Percentiles rank a stretch among this genome's conserved stretches.
Evolutionary conservation across 2,797 vertebrate genomes (phyloP).

Genomic region (Microcaecilia unicolor): DNA sequence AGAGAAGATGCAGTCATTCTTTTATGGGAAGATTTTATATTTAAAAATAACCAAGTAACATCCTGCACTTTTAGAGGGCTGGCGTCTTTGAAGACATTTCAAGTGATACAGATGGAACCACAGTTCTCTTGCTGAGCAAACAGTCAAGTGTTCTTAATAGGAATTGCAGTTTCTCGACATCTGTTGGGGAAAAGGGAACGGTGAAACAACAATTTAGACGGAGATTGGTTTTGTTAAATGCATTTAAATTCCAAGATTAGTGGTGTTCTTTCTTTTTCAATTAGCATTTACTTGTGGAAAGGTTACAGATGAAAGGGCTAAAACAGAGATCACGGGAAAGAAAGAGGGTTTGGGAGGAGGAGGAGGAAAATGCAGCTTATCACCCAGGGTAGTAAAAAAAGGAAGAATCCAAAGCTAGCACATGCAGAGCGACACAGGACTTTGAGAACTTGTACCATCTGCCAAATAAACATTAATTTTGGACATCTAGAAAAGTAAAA

Average conservation of each 20-base stretch:
- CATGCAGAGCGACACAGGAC: constrained; percentile 21
- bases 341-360: constrained; percentile 18
- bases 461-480: constrained; percentile 10
- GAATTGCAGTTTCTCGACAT: constrained; percentile 71
- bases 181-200: constrained; percentile 72
- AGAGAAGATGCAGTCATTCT: constrained; percentile 34
- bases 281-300: constrained; percentile 74
- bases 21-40: constrained; percentile 64
- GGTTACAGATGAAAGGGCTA: constrained; percentile 69
- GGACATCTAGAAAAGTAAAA: constrained; percentile 19
- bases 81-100: constrained; percentile 63
- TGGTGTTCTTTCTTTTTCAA: constrained; percentile 77
- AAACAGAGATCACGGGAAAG: constrained; percentile 33
- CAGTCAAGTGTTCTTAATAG: constrained; percentile 76
- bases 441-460: constrained; percentile 25
- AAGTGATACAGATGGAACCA: constrained; percentile 61
- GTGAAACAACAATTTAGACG: constrained; percentile 68
- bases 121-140: constrained; percentile 67
- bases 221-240: constrained; percentile 81
- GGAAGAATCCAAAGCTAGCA: constrained; percentile 40
- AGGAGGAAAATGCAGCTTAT: constrained; percentile 26
- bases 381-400: constrained; percentile 50
- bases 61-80: constrained; percentile 57
- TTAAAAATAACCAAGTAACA: constrained; percentile 61
- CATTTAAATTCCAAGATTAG: constrained; percentile 81